Conservation (phyloP, 1,140 invertebrate species). For the Augochlora pura region DNA sequence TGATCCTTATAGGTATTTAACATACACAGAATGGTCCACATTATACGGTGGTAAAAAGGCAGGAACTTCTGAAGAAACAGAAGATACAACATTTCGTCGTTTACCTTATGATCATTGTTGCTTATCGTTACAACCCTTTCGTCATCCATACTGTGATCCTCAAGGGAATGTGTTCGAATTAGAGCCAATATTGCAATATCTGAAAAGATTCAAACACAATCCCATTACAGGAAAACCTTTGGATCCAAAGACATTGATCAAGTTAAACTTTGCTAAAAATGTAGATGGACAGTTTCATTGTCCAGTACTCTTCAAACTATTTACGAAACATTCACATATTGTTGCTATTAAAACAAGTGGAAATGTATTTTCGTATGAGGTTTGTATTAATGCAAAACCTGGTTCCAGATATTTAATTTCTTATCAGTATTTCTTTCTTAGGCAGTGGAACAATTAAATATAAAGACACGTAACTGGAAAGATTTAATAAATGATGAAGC, state of each 20-base stretch:
- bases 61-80: conserved; percentile 82
- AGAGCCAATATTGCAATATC: conserved; percentile 92
- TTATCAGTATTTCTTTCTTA: conserved; percentile 66
- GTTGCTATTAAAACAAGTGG: conserved; percentile 95
- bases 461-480: conserved; percentile 96
- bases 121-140: conserved; percentile 94
- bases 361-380: conserved; percentile 97
- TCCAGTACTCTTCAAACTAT: conserved; percentile 96
- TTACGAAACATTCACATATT: conserved; percentile 98
- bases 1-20: conserved; percentile 89
- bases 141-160: conserved; percentile 93
- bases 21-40: conserved; percentile 97
- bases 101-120: conserved; percentile 97
- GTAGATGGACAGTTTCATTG: conserved; percentile 93
- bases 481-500: conserved; percentile 96
- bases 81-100: conserved; percentile 92
- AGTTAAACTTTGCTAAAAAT: conserved; percentile 95
- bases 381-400: conserved; percentile 64
- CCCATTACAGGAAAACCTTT: conserved; percentile 95
- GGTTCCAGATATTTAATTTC: conserved; percentile 4
- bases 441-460: conserved; percentile 97
- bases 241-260: conserved; percentile 92
- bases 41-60: conserved; percentile 96
- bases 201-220: conserved; percentile 97
- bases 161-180: conserved; percentile 95